Conservation (phyloP, 1,140 invertebrate species). For the Philotrypesis tridentata region DNA sequence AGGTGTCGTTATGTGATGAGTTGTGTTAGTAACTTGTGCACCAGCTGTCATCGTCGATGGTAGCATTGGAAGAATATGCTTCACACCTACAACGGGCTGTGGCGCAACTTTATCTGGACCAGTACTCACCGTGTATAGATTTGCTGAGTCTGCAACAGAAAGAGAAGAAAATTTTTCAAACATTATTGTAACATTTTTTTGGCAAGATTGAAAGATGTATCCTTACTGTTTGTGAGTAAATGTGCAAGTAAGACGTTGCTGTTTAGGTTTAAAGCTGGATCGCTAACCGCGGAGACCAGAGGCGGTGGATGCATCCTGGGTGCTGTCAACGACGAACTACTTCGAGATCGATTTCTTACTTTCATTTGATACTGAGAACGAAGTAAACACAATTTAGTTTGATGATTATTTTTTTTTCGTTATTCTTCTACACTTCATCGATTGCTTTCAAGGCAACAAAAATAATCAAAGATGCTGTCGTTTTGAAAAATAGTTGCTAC, state of each 20-base stretch:
- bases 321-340: slow-evolving; percentile 69
- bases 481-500: too few relatives aligned
- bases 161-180: too few relatives aligned
- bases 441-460: too few relatives aligned
- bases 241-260: slow-evolving; percentile 79
- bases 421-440: too few relatives aligned
- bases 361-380: slow-evolving; percentile 70
- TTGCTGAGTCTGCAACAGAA: slow-evolving; percentile 59
- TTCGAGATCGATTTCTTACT: slow-evolving; percentile 71
- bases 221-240: slow-evolving; percentile 77
- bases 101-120: slow-evolving; percentile 61
- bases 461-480: too few relatives aligned
- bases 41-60: slow-evolving; percentile 55
- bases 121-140: slow-evolving; percentile 63
- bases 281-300: slow-evolving; percentile 75
- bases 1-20: slow-evolving; percentile 70
- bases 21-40: slow-evolving; percentile 62
- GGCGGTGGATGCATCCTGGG: slow-evolving; percentile 71
- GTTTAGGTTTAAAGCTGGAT: slow-evolving; percentile 73
- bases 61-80: slow-evolving; percentile 67
- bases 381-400: slow-evolving; percentile 10
- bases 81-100: slow-evolving; percentile 56
- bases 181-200: background rate
- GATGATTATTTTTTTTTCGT: background rate
- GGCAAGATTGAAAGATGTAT: background rate